A percentile compares a stretch with the other conserved stretches of the same genome.
Conservation (phyloP, 2,888 invertebrate genomes). For the Tenodera sinensis region DNA sequence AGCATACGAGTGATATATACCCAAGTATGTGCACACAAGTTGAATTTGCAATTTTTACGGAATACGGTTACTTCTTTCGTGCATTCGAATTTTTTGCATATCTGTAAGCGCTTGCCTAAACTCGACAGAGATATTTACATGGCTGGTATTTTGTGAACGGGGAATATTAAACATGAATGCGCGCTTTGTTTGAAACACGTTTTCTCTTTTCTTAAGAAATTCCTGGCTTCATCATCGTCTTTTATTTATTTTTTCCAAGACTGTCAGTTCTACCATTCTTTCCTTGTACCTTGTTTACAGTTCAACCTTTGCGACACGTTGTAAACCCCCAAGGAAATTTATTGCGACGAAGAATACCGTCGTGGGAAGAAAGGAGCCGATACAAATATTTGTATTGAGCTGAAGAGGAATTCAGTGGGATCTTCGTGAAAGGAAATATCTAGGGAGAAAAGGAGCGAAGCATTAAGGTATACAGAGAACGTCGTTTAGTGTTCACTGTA, state of each 20-base stretch:
- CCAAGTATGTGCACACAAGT: no score
- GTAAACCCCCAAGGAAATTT: background rate
- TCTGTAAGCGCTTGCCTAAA: no score
- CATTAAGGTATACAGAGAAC: background rate
- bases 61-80: no score
- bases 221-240: no score
- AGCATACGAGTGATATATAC: no score
- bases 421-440: background rate
- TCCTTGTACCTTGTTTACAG: background rate
- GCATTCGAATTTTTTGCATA: no score
- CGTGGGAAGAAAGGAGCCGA: background rate
- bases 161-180: no score
- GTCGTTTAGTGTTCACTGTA: background rate
- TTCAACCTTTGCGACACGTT: background rate
- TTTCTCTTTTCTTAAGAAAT: no score
- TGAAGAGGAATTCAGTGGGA: background rate
- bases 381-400: background rate
- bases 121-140: no score
- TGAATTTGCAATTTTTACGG: no score
- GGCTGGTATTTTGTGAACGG: no score
- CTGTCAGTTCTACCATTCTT: background rate
- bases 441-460: background rate
- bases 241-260: background rate
- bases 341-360: background rate
- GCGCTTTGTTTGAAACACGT: no score